These are phyloP conservation scores for Gouania willdenowi DNA, from an alignment of 2,797 vertebrate genomes.

Conservation along the genomic window DNA sequence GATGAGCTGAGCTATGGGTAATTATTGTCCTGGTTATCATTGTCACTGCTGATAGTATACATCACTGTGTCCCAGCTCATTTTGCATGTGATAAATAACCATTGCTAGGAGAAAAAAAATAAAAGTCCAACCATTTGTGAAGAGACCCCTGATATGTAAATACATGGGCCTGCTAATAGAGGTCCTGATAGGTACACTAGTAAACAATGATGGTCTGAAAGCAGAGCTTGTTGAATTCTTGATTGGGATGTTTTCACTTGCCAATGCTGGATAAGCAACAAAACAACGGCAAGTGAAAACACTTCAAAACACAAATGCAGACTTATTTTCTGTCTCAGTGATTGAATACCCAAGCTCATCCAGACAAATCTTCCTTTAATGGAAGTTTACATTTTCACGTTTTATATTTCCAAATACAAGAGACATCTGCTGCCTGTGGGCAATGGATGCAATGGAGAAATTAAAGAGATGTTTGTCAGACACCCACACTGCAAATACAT, in stretches of 20 bases:
- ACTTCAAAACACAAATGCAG: too few relatives aligned
- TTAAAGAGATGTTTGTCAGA: too few relatives aligned
- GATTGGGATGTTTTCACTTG: constrained; percentile 1
- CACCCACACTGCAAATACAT: too few relatives aligned
- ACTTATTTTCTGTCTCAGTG: too few relatives aligned
- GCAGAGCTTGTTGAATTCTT: background rate
- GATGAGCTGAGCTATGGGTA: constrained; percentile 71
- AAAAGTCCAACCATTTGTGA: constrained; percentile 54
- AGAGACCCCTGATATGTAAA: constrained; percentile 57
- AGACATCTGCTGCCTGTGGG: too few relatives aligned
- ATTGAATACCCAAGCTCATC: too few relatives aligned
- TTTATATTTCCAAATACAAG: too few relatives aligned
- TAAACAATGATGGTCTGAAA: constrained; percentile 22
- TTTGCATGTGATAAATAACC: constrained; percentile 76
- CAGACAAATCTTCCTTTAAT: too few relatives aligned
- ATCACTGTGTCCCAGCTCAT: constrained; percentile 66
- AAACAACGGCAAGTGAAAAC: too few relatives aligned
- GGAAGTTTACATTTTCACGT: too few relatives aligned
- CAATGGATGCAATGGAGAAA: too few relatives aligned
- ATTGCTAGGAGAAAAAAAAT: constrained; percentile 28
- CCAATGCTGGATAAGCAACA: too few relatives aligned
- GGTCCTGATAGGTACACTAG: constrained; percentile 25
- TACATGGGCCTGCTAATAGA: constrained; percentile 51
- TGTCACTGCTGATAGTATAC: constrained; percentile 71
- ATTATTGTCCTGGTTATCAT: constrained; percentile 78